Conservation (phyloP, 2,797 vertebrate genomes). For the Dipus sagitta region DNA sequence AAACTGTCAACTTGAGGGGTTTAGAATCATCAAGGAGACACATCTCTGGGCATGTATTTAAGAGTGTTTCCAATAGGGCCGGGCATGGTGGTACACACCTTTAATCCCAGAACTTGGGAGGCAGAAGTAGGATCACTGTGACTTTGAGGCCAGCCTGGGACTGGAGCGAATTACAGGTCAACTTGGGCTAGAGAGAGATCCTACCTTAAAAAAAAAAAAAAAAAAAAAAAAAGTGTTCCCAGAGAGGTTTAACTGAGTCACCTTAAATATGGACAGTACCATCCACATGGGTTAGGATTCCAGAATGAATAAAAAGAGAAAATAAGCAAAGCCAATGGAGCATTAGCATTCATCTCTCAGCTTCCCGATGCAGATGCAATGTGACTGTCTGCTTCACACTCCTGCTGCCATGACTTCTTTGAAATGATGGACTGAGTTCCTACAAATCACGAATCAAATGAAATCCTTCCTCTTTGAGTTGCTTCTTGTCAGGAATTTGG, state of each 20-base stretch:
- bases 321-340: background rate
- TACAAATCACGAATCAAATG: background rate
- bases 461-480: background rate
- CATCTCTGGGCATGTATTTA: background rate
- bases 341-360: background rate
- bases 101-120: too few species aligned
- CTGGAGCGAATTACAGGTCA: too few species aligned
- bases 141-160: too few species aligned
- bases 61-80: background rate
- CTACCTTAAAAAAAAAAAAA: too few species aligned
- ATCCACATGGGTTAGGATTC: too few species aligned
- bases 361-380: background rate
- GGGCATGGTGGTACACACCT: too few species aligned
- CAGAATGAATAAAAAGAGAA: background rate
- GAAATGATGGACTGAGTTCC: background rate
- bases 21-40: background rate
- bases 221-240: too few species aligned
- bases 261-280: background rate
- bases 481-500: background rate
- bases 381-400: background rate
- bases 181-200: too few species aligned
- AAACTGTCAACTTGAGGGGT: background rate
- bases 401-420: background rate
- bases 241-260: background rate
- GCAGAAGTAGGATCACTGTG: too few species aligned